phyloP scores from a whole-genome alignment of 1,140 invertebrate species.

The Nasonia vitripennis region DNA sequence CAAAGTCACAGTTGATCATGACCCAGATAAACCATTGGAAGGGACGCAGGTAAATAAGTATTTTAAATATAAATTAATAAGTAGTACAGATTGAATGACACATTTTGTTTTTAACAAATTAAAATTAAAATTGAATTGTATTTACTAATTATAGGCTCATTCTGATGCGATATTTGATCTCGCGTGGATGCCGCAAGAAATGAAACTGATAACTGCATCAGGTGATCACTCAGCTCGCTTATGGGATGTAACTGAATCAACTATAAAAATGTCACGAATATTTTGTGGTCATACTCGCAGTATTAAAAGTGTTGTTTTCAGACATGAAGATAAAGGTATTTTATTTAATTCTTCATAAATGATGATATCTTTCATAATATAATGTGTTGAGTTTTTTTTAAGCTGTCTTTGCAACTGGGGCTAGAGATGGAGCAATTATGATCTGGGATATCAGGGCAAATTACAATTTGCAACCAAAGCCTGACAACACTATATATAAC shows the following conservation, averaged over 20 bases:
- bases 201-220: conserved; percentile 87
- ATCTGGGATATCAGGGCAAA: conserved; percentile 86
- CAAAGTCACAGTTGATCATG: conserved; percentile 50
- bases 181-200: conserved; percentile 85
- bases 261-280: conserved; percentile 73
- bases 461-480: conserved; percentile 73
- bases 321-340: conserved; percentile 78
- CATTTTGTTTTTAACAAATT: background rate
- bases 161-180: conserved; percentile 94
- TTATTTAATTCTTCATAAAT: background rate
- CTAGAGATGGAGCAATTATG: conserved; percentile 88
- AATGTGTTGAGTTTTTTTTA: conserved; percentile 54
- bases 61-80: conserved; percentile 8
- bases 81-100: too few relatives aligned
- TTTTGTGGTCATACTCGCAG: conserved; percentile 86
- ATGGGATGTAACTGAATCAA: conserved; percentile 79
- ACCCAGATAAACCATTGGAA: conserved; percentile 54
- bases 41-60: conserved; percentile 49
- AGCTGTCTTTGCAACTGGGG: conserved; percentile 89
- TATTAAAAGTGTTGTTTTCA: conserved; percentile 85
- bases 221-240: conserved; percentile 88
- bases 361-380: conserved; percentile 18
- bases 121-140: background rate
- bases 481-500: conserved; percentile 80
- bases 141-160: conserved; percentile 78